A percentile compares a stretch with the other conserved stretches of the same genome.
phyloP scores from a whole-genome alignment of 2,797 vertebrate genomes.

The Petrocephalus sullivani region DNA sequence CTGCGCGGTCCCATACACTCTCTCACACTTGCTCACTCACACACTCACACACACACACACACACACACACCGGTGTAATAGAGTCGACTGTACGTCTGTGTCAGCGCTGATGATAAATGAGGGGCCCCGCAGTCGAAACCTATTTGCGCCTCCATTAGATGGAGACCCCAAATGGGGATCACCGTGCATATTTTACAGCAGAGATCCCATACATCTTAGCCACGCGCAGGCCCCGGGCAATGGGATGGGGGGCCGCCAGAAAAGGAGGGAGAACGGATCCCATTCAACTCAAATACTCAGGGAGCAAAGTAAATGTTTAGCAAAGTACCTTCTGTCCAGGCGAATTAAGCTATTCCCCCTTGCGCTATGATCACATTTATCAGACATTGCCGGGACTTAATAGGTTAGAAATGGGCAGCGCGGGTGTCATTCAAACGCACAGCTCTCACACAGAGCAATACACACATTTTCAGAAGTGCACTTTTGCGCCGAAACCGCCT shows the following conservation, averaged over 20 bases:
- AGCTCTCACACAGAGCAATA: conserved; percentile 19
- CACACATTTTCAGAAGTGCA: conserved; percentile 12
- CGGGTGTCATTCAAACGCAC: conserved; percentile 42
- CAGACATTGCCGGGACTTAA: conserved; percentile 58
- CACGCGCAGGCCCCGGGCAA: conserved; percentile 65
- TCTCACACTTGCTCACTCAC: not conserved
- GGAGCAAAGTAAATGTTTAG: conserved; percentile 60
- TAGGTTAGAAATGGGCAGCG: conserved; percentile 60
- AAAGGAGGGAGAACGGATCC: conserved; percentile 48
- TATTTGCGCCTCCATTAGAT: conserved; percentile 74
- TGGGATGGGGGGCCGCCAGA: conserved; percentile 50
- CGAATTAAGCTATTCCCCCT: conserved; percentile 71
- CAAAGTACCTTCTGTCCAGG: conserved; percentile 64
- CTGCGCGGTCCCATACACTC: not conserved
- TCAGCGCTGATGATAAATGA: conserved; percentile 70
- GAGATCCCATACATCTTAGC: conserved; percentile 70
- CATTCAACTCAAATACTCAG: conserved; percentile 62
- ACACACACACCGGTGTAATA: conserved; percentile 26
- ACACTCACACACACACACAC: conserved; percentile 21
- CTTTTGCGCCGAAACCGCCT: not conserved
- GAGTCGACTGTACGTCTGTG: conserved; percentile 51
- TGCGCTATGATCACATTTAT: conserved; percentile 60
- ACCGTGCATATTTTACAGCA: conserved; percentile 75
- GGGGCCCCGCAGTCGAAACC: conserved; percentile 65
- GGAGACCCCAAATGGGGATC: conserved; percentile 64